phyloP scores from a whole-genome alignment of 2,888 invertebrate genomes.

The Ctenicera cuprea region DNA sequence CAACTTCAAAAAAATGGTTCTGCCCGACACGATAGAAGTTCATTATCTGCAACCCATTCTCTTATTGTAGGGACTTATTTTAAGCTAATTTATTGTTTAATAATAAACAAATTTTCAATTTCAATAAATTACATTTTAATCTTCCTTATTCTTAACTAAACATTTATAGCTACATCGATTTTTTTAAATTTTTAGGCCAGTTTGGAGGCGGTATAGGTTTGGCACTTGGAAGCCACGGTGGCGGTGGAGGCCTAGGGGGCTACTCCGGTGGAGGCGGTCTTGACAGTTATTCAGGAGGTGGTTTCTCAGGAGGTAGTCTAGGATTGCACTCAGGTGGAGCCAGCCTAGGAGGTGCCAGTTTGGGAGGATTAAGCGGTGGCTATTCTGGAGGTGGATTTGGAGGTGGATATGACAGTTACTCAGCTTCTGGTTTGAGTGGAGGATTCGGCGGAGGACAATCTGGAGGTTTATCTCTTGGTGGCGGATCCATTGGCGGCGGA shows the following conservation, averaged over 20 bases:
- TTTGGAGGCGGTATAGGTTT: constrained; percentile 26
- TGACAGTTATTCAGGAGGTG: constrained; percentile 41
- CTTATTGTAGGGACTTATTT: too few relatives aligned
- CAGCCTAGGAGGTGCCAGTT: constrained; percentile 35
- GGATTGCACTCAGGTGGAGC: constrained; percentile 48
- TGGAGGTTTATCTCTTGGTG: constrained; percentile 4
- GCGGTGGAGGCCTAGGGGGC: constrained; percentile 37
- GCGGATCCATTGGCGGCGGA: not conserved
- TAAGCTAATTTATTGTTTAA: too few relatives aligned
- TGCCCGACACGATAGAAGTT: too few relatives aligned
- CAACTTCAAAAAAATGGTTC: too few relatives aligned
- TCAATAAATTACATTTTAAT: too few relatives aligned
- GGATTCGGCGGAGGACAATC: constrained; percentile 36
- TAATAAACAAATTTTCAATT: too few relatives aligned
- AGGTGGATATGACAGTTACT: constrained; percentile 36
- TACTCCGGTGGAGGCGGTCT: constrained; percentile 42
- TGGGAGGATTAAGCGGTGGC: constrained; percentile 33
- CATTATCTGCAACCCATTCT: too few relatives aligned
- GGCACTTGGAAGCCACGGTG: constrained; percentile 4
- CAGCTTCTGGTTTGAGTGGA: constrained; percentile 29
- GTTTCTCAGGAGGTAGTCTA: constrained; percentile 27
- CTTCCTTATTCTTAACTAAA: too few relatives aligned
- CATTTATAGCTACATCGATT: too few relatives aligned
- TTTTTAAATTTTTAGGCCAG: constrained; percentile 18
- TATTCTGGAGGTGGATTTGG: constrained; percentile 17